Base-by-base conservation (phyloP, 2,797 vertebrate species). In the Sebastes umbrosus region DNA sequence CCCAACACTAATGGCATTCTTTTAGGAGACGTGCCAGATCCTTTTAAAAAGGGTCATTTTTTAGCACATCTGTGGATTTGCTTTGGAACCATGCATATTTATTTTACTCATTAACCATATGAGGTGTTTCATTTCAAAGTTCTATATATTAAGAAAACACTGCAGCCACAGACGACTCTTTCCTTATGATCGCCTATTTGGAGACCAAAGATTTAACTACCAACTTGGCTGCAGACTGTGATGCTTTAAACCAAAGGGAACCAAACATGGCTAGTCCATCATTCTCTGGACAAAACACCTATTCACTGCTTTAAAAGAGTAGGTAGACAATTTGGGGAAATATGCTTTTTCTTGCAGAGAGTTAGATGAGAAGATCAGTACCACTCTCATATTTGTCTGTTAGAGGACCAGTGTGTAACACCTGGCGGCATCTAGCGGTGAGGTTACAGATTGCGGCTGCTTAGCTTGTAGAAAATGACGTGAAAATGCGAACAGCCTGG, bases 101-200 rank as follows among this genome's bases (percentile, higher is more conserved):
- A 71, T 84, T 82, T 76, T 13, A 67, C 50, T 79, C 58, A 80
- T 83, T 82, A 81, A 65, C n/a, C 25, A 29, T 36, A 79, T 29
- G 55, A 82, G 68, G 80, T 77, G 80, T 89, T 87, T 87, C 76
- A 89, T 88, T 85, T 87, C 75, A 80, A 64, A 76, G 43, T 8
- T 11, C 39, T 50, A 46, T 20, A 46, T 7, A 32, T 74, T 57
- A 76, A 75, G 69, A 68, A 84, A 84, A 82, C 74, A 80, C 9
- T 13, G 31, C 0, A 16, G 64, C 85, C 80, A 10, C 82, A 81
- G 80, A 60, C 12, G 29, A 50, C 58, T 50, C 20, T 36, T 85
- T 80, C n/a, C 68, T 65, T 80, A 27, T 75, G 43, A 80, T 87
- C 82, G 77, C 78, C 80, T 60, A 39, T 58, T 86, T 68, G 69